Conservation (phyloP, 2,888 invertebrate genomes). For the Cerceris ruficornis region DNA sequence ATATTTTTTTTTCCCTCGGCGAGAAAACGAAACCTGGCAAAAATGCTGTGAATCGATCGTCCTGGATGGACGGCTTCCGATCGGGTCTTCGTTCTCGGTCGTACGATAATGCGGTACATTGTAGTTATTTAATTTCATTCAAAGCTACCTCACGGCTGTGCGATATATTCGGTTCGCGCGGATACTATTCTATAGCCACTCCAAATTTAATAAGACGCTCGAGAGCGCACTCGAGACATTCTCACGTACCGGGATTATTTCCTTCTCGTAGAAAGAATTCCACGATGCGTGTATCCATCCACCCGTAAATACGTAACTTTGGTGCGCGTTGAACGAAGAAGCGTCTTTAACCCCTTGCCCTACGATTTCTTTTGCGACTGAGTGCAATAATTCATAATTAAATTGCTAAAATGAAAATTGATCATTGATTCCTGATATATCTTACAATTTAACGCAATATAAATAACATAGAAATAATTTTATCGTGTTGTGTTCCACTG, state of each 20-base stretch:
- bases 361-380: not conserved
- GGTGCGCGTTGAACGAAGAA: not conserved
- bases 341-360: constrained; percentile 2
- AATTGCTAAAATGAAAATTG: too few species aligned
- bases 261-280: constrained; percentile 12
- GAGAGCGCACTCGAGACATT: constrained; percentile 34
- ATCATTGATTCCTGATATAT: too few species aligned
- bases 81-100: not conserved
- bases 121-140: constrained; percentile 11
- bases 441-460: too few species aligned
- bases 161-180: constrained; percentile 8
- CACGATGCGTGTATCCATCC: constrained; percentile 33
- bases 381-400: too few species aligned
- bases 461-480: too few species aligned
- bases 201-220: constrained; percentile 39
- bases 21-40: not conserved
- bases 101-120: constrained; percentile 3
- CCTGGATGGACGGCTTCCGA: not conserved
- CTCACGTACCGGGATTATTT: constrained; percentile 45
- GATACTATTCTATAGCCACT: constrained; percentile 19
- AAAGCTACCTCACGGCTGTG: constrained; percentile 1
- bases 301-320: constrained; percentile 27
- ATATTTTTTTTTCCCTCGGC: constrained; percentile 27
- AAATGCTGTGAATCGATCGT: not conserved
- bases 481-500: too few species aligned